Base-by-base conservation (phyloP, 2,113 vertebrate species). In the Oreochromis niloticus region DNA sequence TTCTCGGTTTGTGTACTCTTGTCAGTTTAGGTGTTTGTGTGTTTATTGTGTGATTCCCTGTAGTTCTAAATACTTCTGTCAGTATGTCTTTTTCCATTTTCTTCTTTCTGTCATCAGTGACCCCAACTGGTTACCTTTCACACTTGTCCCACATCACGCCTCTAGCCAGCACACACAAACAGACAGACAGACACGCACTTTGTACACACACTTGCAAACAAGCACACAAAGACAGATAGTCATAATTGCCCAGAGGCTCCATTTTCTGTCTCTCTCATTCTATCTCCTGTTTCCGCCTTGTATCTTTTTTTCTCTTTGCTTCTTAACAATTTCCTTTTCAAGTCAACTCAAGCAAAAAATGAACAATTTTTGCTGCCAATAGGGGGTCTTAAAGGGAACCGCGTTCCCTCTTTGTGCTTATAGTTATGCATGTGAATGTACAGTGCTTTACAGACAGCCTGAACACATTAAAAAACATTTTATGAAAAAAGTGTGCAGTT, bases 341-440 rank as follows among this genome's bases (percentile, higher is more conserved):
- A 83, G 63, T 80, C 87, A 88, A 73, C 73, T 91, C 50, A 4
- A 71, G 86, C 91, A 91, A 83, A 93, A 84, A 86, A 87, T 89
- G 57, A 87, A 59, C 36, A 85, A 73, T 90, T 87, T 87, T 85
- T 27, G 24, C 85, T 13, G 80, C 85, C 84, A 89, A 54, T 63
- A 87, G 57, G 79, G 34, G 3, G 36, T 81, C 88, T 85, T 9
- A 41, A 83, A 57, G 85, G 73, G 52, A 36, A 43, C 4, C 46
- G 6, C 59, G 82, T 48, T n/a, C 34, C 1, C 32, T 59, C 50
- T 91, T 88, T 80, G 36, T 39, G 63, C 27, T 7, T 50, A 39
- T 84, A 7, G 81, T 92, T 6, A 81, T 83, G 79, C 55, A 75
- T 11, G 39, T 43, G 81, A 61, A 57, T 34, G 22, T 61, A 81